These are phyloP conservation scores for Scatophagus argus DNA, from an alignment of 2,113 vertebrate species.

Conservation along the genomic window DNA sequence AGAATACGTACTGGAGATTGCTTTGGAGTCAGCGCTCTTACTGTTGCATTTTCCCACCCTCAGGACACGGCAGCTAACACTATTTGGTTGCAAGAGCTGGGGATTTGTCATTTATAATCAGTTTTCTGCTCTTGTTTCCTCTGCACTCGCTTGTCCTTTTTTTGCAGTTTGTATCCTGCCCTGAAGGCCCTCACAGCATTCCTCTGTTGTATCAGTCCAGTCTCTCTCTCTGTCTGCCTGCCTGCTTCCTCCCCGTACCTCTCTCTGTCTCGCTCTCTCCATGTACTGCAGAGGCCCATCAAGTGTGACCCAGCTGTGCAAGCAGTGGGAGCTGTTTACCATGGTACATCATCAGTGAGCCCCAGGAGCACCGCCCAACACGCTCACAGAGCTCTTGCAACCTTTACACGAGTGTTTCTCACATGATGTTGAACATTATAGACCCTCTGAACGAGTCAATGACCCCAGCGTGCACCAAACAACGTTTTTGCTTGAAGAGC, in stretches of 20 bases:
- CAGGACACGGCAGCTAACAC: slow-evolving; percentile 51
- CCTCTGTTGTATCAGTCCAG: slow-evolving; percentile 50
- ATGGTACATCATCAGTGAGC: slow-evolving; percentile 41
- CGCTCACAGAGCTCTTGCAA: slow-evolving; percentile 13
- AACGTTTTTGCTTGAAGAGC: not conserved
- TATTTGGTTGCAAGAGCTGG: slow-evolving; percentile 47
- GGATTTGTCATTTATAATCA: slow-evolving; percentile 70
- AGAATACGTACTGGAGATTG: slow-evolving; percentile 49
- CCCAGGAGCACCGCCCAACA: slow-evolving; percentile 38
- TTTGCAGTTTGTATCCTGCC: slow-evolving; percentile 60
- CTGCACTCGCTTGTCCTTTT: slow-evolving; percentile 49
- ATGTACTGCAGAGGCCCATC: slow-evolving; percentile 47
- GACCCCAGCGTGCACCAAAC: slow-evolving; percentile 20
- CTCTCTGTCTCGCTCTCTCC: slow-evolving; percentile 29
- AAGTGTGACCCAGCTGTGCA: slow-evolving; percentile 64
- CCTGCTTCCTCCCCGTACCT: slow-evolving; percentile 22
- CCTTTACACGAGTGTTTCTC: slow-evolving; percentile 26
- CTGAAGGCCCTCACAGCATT: slow-evolving; percentile 60
- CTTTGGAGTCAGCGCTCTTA: slow-evolving; percentile 48
- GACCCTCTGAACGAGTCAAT: slow-evolving; percentile 35
- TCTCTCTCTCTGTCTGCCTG: slow-evolving; percentile 7
- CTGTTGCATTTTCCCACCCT: slow-evolving; percentile 56
- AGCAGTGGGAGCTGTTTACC: slow-evolving; percentile 59
- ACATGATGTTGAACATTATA: slow-evolving; percentile 40
- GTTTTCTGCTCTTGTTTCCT: slow-evolving; percentile 63